These are phyloP conservation scores for Ochotona curzoniae DNA, from an alignment of 2,113 vertebrate species.

Conservation along the genomic window DNA sequence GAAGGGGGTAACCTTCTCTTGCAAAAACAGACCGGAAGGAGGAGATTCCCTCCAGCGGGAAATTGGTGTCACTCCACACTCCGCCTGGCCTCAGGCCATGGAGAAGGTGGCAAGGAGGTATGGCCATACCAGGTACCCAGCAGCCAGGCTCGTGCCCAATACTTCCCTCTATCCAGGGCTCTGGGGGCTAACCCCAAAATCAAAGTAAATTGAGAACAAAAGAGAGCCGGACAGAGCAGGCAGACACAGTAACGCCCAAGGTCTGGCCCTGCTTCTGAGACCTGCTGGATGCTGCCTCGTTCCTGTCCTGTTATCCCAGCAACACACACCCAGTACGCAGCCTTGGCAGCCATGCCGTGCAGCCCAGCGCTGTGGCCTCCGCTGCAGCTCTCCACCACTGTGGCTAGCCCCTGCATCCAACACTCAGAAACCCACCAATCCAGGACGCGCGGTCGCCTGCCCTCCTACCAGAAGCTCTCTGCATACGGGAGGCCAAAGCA, in stretches of 20 bases:
- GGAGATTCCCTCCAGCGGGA: not conserved
- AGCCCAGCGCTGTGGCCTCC: not conserved
- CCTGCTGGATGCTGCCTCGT: no score
- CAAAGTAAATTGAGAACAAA: not conserved
- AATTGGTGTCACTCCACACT: fast-evolving
- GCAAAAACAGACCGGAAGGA: no score
- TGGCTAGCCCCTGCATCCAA: no score
- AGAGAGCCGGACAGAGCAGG: not conserved
- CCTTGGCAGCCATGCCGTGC: not conserved
- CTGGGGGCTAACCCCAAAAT: not conserved
- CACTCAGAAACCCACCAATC: no score
- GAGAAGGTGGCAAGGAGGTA: not conserved
- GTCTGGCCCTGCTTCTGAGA: no score
- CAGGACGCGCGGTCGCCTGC: no score
- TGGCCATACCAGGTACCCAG: not conserved
- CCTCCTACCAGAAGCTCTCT: not conserved
- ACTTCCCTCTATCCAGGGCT: not conserved
- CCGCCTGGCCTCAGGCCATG: not conserved
- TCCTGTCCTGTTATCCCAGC: not conserved
- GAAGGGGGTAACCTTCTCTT: not conserved
- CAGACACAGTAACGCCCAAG: not conserved
- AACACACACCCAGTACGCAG: fast-evolving
- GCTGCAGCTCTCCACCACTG: no score
- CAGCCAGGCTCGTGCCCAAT: no score
- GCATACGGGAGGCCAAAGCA: not conserved